These are phyloP conservation scores for Chaetogeoica ovagalla DNA, from an alignment of 2,888 invertebrate species.

Conservation along the genomic window DNA sequence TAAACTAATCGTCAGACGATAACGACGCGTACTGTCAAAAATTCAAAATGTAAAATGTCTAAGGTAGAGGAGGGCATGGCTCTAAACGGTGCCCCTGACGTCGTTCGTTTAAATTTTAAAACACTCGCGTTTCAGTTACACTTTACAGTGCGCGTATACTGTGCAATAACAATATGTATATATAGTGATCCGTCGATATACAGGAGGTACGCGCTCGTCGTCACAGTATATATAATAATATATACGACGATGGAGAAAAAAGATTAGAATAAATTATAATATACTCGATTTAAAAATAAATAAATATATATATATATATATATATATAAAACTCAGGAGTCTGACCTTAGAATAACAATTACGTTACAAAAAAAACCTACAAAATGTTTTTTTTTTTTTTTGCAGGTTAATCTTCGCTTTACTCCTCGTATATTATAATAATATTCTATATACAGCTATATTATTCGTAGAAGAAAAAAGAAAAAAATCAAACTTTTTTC, in stretches of 20 bases:
- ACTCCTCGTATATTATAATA: not conserved
- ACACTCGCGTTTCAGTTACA: not conserved
- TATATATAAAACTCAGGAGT: not conserved
- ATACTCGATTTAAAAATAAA: not conserved
- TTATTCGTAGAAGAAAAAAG: not conserved
- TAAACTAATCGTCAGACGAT: no score
- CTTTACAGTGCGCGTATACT: no score
- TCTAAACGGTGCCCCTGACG: no score
- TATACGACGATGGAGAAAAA: not conserved
- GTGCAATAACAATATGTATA: no score
- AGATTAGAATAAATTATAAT: not conserved
- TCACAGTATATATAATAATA: not conserved
- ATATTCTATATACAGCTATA: not conserved
- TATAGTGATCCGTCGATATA: not conserved
- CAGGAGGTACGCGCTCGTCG: no score
- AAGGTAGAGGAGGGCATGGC: no score
- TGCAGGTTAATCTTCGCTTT: not conserved
- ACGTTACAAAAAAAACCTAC: not conserved
- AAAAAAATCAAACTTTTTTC: not conserved
- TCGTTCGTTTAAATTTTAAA: slow-evolving; percentile 11
- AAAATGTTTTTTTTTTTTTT: not conserved
- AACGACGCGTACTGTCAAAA: no score
- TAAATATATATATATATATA: no score
- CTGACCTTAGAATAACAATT: slow-evolving; percentile 6
- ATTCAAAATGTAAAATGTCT: no score